A percentile compares a stretch with the other conserved stretches of the same genome.
Conservation (phyloP, 2,797 vertebrate species). For the Myotis myotis region DNA sequence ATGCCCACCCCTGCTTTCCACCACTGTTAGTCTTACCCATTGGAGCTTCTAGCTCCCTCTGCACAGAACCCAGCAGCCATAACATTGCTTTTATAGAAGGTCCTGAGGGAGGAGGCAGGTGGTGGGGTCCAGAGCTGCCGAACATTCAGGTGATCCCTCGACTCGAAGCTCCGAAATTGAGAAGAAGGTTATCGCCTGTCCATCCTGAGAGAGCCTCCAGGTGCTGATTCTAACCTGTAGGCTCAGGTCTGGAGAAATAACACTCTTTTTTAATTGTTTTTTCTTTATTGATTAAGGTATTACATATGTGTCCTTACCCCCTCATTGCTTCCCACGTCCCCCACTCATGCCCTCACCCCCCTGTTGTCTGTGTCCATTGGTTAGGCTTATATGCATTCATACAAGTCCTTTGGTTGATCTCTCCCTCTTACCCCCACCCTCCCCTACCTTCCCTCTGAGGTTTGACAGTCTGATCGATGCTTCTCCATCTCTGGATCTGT, state of each 20-base stretch:
- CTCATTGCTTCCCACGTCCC: too few species aligned
- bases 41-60: neutral
- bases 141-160: neutral
- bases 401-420: too few species aligned
- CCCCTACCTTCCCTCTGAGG: too few species aligned
- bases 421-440: too few species aligned
- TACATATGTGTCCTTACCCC: too few species aligned
- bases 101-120: neutral
- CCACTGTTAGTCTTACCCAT: neutral
- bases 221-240: neutral
- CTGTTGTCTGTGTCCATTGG: too few species aligned
- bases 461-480: too few species aligned
- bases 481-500: too few species aligned
- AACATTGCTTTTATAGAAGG: neutral
- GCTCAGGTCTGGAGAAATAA: neutral
- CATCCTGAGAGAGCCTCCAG: neutral
- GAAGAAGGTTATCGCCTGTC: neutral
- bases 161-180: neutral
- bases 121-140: neutral
- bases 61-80: neutral
- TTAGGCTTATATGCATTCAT: too few species aligned
- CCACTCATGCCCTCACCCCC: too few species aligned
- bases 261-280: too few species aligned
- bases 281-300: too few species aligned
- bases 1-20: neutral